A percentile compares a stretch with the other conserved stretches of the same genome.
phyloP scores from a whole-genome alignment of 2,113 vertebrate genomes.

The Hypanus sabinus region DNA sequence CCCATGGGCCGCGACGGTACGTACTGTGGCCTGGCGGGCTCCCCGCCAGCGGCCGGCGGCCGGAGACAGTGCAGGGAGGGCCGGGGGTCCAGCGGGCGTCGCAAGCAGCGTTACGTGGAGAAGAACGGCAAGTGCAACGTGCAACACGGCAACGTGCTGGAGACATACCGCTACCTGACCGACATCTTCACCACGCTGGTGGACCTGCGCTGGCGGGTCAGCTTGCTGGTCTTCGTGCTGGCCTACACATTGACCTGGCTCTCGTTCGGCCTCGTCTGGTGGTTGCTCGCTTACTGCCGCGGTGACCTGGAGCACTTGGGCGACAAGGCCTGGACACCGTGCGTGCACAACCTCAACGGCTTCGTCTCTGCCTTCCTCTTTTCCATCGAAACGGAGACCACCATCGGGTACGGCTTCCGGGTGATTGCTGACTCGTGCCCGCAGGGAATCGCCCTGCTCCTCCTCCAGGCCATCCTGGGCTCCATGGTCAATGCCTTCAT shows the following conservation, averaged over 20 bases:
- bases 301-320: slow-evolving; percentile 90
- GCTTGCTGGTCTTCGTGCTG: slow-evolving; percentile 92
- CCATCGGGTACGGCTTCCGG: slow-evolving; percentile 95
- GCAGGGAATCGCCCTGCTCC: slow-evolving; percentile 86
- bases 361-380: slow-evolving; percentile 97
- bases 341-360: slow-evolving; percentile 91
- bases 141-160: slow-evolving; percentile 88
- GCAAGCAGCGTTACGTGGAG: slow-evolving; percentile 82
- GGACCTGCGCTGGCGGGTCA: slow-evolving; percentile 96
- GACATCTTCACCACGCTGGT: slow-evolving; percentile 98
- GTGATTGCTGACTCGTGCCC: slow-evolving; percentile 98
- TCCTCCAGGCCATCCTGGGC: slow-evolving; percentile 92
- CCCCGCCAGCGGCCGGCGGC: background rate
- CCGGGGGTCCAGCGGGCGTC: slow-evolving; percentile 47
- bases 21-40: no score
- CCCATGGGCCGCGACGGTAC: no score
- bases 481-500: slow-evolving; percentile 98
- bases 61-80: background rate
- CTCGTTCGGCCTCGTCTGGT: slow-evolving; percentile 97
- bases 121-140: slow-evolving; percentile 98
- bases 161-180: slow-evolving; percentile 91
- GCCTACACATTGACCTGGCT: slow-evolving; percentile 98
- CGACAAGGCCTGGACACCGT: slow-evolving; percentile 85
- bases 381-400: slow-evolving; percentile 97
- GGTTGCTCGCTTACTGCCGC: slow-evolving; percentile 91